These are phyloP conservation scores for Thymelicus acteon DNA, from an alignment of 2,888 invertebrate genomes.

Conservation along the genomic window DNA sequence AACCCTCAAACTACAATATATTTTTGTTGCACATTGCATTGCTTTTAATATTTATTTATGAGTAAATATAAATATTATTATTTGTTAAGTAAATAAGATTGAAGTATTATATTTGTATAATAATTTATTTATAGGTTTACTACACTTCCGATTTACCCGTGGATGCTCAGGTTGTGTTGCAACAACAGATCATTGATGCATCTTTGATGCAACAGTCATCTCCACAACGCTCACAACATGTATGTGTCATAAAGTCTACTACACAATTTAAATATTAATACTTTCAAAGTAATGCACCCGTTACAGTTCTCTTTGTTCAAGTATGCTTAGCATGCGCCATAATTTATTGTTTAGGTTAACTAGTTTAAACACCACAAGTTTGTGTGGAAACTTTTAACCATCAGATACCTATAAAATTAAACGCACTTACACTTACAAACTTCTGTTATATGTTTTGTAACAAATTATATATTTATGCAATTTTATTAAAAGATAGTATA, in stretches of 20 bases:
- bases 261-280: conserved; percentile 21
- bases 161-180: conserved; percentile 84
- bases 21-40: conserved; percentile 27
- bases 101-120: conserved; percentile 38
- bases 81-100: conserved; percentile 7
- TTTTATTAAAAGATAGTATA: neutral
- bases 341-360: conserved; percentile 17
- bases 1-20: conserved; percentile 7
- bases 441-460: neutral
- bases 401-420: conserved; percentile 7
- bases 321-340: conserved; percentile 42
- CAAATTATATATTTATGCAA: neutral
- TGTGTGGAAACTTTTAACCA: conserved; percentile 19
- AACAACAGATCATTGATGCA: conserved; percentile 84
- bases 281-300: conserved; percentile 33
- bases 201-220: conserved; percentile 82
- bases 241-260: conserved; percentile 61
- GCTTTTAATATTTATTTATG: conserved; percentile 25
- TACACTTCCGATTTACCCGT: conserved; percentile 83
- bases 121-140: conserved; percentile 83
- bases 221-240: conserved; percentile 82
- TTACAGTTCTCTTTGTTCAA: conserved; percentile 30
- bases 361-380: conserved; percentile 3
- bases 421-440: conserved; percentile 15
- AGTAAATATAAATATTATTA: conserved; percentile 2